phyloP scores from a whole-genome alignment of 2,113 vertebrate genomes.

The Paradoxurus hermaphroditus region DNA sequence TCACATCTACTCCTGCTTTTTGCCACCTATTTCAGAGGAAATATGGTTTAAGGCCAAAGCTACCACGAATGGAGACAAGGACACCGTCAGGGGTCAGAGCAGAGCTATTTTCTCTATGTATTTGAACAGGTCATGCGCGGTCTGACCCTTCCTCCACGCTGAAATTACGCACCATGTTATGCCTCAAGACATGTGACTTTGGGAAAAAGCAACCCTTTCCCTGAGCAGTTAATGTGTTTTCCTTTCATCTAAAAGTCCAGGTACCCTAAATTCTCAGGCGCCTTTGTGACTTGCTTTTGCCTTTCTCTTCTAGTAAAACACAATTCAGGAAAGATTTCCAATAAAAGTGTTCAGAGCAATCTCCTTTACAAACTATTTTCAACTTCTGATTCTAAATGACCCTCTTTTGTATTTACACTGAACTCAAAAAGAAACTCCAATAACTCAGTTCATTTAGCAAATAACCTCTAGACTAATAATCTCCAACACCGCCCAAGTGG shows the following conservation, averaged over 20 bases:
- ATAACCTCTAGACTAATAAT: neutral
- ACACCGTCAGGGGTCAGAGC: neutral
- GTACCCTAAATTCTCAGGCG: neutral
- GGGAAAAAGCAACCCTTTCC: neutral
- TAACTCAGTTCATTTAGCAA: neutral
- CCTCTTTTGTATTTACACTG: neutral
- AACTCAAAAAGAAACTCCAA: neutral
- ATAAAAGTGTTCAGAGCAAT: neutral
- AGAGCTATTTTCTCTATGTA: neutral
- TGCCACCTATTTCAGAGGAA: neutral
- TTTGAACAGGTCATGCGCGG: neutral
- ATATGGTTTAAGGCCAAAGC: neutral
- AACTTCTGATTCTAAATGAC: slow-evolving; percentile 6
- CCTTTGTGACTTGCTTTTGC: neutral
- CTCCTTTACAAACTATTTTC: slow-evolving; percentile 36
- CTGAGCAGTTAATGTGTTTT: neutral
- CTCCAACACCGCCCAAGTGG: neutral
- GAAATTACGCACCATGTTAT: neutral
- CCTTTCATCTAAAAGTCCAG: neutral
- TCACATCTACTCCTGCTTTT: neutral
- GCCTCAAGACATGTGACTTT: neutral
- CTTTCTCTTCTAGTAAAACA: neutral
- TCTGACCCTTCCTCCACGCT: neutral
- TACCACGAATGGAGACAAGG: neutral
- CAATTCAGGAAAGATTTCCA: neutral